phyloP scores from a whole-genome alignment of 2,113 vertebrate genomes.

The Ginglymostoma cirratum region DNA sequence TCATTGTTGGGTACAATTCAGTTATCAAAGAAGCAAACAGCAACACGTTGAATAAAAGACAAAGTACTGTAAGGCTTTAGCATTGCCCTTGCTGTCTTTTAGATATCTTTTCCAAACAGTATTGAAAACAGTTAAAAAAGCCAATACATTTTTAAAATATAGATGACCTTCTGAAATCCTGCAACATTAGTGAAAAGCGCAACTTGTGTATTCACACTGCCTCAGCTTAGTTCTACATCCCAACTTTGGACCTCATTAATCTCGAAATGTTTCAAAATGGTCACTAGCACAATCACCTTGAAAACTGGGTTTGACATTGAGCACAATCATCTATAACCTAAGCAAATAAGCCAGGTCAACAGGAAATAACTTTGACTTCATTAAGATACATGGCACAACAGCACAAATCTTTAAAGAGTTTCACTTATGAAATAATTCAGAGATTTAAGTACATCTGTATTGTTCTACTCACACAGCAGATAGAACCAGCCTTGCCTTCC shows the following conservation, averaged over 20 bases:
- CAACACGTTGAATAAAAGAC: background rate
- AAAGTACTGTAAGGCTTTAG: background rate
- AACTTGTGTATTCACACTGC: background rate
- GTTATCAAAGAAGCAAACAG: background rate
- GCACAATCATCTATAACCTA: background rate
- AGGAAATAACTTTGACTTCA: constrained; percentile 22
- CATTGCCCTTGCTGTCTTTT: too few relatives aligned
- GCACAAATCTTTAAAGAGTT: background rate
- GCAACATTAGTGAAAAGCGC: background rate
- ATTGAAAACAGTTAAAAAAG: background rate
- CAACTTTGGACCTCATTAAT: background rate
- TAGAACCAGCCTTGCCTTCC: background rate
- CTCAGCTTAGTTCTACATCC: background rate
- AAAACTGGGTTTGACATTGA: constrained; percentile 10
- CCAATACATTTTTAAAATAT: too few relatives aligned
- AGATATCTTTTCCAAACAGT: background rate
- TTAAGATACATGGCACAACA: background rate
- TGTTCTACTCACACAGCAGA: background rate
- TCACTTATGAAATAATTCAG: constrained; percentile 5
- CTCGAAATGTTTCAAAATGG: background rate
- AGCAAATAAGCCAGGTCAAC: constrained; percentile 21
- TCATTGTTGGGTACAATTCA: background rate
- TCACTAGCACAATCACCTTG: background rate
- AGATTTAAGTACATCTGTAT: constrained; percentile 7
- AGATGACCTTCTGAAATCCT: background rate